Evolutionary conservation across 2,888 invertebrate species (phyloP).

Genomic region (Drepanosiphum platanoidis): DNA sequence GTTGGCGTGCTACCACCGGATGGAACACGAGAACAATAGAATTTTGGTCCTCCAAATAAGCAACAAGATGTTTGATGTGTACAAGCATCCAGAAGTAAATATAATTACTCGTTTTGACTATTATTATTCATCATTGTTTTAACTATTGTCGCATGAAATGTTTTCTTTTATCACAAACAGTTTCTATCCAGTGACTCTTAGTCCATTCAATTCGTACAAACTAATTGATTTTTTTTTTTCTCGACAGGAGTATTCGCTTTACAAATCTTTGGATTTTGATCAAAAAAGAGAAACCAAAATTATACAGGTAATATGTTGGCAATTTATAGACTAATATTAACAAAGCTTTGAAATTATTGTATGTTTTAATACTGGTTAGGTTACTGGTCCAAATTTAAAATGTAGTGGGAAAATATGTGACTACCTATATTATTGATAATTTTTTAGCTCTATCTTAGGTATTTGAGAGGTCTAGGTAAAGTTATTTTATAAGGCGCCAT

Average conservation of each 20-base stretch:
- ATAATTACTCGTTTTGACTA: background rate
- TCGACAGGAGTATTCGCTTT: conserved; percentile 18
- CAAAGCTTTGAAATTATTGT: background rate
- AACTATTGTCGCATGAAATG: no score
- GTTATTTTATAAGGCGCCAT: no score
- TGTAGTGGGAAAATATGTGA: no score
- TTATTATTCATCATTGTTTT: no score
- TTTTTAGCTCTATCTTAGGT: no score
- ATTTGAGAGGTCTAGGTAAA: no score
- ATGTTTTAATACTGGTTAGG: background rate
- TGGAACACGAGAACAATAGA: background rate
- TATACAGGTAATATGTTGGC: conserved; percentile 32
- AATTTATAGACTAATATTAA: background rate
- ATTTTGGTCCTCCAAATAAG: background rate
- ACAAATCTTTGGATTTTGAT: conserved; percentile 13
- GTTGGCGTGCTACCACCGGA: background rate
- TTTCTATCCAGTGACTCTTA: background rate
- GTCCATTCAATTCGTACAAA: background rate
- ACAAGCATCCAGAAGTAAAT: conserved; percentile 38
- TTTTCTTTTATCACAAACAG: no score
- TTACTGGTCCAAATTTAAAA: background rate
- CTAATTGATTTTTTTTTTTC: background rate
- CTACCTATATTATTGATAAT: no score
- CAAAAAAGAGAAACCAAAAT: conserved; percentile 6
- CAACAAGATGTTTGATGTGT: conserved; percentile 33